Conservation (phyloP, 2,888 invertebrate genomes). For the Dasysyrphus albostriatus region DNA sequence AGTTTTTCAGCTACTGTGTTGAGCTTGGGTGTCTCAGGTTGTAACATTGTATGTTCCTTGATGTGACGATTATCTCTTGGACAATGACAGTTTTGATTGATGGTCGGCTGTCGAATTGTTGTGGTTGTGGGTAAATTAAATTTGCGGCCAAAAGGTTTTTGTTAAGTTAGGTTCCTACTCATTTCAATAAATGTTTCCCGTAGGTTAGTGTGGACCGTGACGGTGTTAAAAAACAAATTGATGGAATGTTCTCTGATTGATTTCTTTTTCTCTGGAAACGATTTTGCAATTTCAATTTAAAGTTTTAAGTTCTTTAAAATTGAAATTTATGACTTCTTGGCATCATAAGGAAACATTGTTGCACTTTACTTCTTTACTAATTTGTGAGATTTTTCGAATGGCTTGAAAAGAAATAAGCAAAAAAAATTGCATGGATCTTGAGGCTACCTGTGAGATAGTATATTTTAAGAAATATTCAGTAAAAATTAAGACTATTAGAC, state of each 20-base stretch:
- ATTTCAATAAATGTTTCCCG: neutral
- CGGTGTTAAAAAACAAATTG: neutral
- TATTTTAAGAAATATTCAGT: too few species aligned
- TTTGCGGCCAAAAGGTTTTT: conserved; percentile 66
- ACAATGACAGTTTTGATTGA: conserved; percentile 76
- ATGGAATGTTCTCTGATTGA: conserved; percentile 26
- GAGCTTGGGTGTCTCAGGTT: conserved; percentile 43
- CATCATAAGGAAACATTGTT: conserved; percentile 13
- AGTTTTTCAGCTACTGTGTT: conserved; percentile 70
- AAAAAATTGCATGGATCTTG: neutral
- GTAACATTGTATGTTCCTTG: conserved; percentile 61
- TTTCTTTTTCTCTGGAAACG: conserved; percentile 29
- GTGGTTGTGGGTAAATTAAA: conserved; percentile 75
- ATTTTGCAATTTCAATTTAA: conserved; percentile 23
- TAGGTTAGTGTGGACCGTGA: neutral
- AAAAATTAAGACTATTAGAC: too few species aligned
- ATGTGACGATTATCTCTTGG: conserved; percentile 70
- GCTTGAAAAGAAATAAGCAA: neutral
- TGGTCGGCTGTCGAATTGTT: conserved; percentile 67
- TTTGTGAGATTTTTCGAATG: neutral
- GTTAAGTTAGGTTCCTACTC: neutral
- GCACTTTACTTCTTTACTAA: neutral
- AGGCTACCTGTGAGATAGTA: too few species aligned
- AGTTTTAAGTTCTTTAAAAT: neutral
- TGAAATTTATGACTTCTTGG: conserved; percentile 15